phyloP scores from a whole-genome alignment of 1,140 invertebrate species.

The Pinna nobilis region DNA sequence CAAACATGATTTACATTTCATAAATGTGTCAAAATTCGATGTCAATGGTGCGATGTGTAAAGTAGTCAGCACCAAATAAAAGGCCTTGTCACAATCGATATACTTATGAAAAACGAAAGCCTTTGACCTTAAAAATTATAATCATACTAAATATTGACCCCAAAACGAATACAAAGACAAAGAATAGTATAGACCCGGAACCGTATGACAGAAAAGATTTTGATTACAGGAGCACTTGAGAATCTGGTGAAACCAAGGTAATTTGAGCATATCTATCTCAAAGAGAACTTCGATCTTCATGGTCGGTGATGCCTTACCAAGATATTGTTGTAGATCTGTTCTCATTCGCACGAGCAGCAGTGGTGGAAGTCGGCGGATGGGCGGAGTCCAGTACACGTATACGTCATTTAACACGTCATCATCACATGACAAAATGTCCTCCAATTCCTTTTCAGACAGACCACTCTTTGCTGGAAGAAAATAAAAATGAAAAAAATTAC shows the following conservation, averaged over 20 bases:
- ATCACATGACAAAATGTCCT: constrained; percentile 72
- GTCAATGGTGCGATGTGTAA: too few species aligned
- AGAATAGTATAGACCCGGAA: too few species aligned
- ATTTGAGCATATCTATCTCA: neutral
- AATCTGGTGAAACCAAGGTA: neutral
- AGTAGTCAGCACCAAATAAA: too few species aligned
- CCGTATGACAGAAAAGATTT: too few species aligned
- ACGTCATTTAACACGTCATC: constrained; percentile 72
- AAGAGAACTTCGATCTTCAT: neutral
- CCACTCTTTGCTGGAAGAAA: constrained; percentile 55
- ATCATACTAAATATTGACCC: too few species aligned
- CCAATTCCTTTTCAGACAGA: constrained; percentile 67
- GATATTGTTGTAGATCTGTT: constrained; percentile 57
- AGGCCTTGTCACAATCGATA: too few species aligned
- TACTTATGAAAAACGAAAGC: too few species aligned
- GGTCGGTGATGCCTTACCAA: too few species aligned
- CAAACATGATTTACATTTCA: too few species aligned
- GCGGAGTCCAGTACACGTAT: constrained; percentile 73
- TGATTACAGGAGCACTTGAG: neutral
- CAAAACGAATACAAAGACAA: too few species aligned
- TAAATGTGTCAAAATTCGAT: too few species aligned
- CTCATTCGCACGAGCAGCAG: constrained; percentile 62
- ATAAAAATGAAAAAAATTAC: neutral
- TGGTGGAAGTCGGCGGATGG: constrained; percentile 64
- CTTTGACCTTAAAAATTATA: too few species aligned